Evolutionary conservation across 2,888 invertebrate genomes (phyloP), one percentile per base, ranked within the genome.

Genomic region (Epirrhoe tristata): DNA sequence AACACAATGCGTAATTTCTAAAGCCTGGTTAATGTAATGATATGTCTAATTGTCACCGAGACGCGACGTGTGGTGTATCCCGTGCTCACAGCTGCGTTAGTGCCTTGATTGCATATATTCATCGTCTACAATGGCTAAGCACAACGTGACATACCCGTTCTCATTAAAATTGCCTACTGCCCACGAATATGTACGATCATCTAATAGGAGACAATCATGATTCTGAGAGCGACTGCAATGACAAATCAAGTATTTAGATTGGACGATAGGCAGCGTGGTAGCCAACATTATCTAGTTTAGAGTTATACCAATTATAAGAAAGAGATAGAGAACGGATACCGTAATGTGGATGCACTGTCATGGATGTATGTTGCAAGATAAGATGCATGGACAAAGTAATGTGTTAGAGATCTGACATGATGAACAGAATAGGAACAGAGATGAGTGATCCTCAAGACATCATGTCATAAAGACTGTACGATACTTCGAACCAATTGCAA

Each of bases 71-170:
- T 31, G 34, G 8, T 43, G 31, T 48, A 54, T 48, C 52, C 32
- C 34, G 46, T 54, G 54, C 32, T 54, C n/a, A 50, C 0, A 32
- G 12, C 16, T 24, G 17, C 31, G 14, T 43, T 52, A 43, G 39
- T 43, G 12, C 36, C 39, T n/a, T 52, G 14, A 51, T 24, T 52
- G 53, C 43, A 32, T 39, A 7, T 43, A 14, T 32, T 55, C 46
- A 48, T 63, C 55, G 55, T 54, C 39, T 59, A 43, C 58, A 34
- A 59, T 59, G 58, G 59, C 54, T 24, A 1, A 59, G 55, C 65
- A 59, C 32, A 65, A 59, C 59, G 55, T 59, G 65, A 59, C 32
- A 46, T 31, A 31, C 7, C 12, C 10, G 10, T 52, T 31, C n/a
- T n/a, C n/a, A n/a, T 7, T 51, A 24, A 3, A 8, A 17, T 17